Evolutionary conservation across 2,797 vertebrate species (phyloP).

Genomic region (Eulemur albifrons): DNA sequence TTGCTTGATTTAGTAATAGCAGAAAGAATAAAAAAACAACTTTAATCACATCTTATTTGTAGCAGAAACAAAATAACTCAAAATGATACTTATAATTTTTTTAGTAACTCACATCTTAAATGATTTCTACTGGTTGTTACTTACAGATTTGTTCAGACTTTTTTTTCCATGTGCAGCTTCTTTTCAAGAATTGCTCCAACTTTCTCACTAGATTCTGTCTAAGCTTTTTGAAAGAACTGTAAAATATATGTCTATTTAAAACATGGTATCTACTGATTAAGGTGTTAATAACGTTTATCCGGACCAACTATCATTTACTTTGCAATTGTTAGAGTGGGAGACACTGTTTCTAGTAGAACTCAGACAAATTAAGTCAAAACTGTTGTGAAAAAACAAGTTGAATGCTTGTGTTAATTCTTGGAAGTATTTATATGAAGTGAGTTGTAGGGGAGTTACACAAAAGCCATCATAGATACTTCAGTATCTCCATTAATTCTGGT

Average conservation of each 20-base stretch:
- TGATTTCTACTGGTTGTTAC: slow-evolving; percentile 33
- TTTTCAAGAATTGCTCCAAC: slow-evolving; percentile 60
- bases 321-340: slow-evolving; percentile 49
- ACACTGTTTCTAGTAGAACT: not conserved
- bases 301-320: slow-evolving; percentile 72
- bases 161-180: not conserved
- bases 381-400: not conserved
- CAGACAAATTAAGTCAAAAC: slow-evolving; percentile 13
- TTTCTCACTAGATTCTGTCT: slow-evolving; percentile 59
- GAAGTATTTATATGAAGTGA: not conserved
- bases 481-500: not conserved
- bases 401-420: not conserved
- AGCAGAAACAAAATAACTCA: not conserved
- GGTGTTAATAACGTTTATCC: slow-evolving; percentile 73
- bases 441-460: not conserved
- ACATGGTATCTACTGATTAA: slow-evolving; percentile 60
- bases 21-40: slow-evolving; percentile 25
- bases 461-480: not conserved
- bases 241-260: not conserved
- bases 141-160: not conserved
- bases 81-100: not conserved
- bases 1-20: not conserved
- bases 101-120: not conserved
- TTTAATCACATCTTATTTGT: not conserved
- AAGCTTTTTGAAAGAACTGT: slow-evolving; percentile 60